Conservation (phyloP, 2,113 vertebrate species). For the Noctilio leporinus region DNA sequence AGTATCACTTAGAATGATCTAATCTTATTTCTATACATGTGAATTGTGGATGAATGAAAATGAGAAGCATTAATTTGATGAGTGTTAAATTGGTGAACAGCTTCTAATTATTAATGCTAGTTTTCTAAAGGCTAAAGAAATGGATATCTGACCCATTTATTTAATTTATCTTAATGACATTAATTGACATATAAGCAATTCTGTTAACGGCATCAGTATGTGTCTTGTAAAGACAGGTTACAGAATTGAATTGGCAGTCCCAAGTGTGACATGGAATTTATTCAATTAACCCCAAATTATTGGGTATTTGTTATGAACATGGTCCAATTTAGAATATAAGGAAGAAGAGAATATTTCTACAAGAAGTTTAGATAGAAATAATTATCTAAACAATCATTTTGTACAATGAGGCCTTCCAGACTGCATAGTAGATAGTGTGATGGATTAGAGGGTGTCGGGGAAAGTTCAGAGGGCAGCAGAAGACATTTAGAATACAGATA, state of each 20-base stretch:
- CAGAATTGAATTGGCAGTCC: slow-evolving; percentile 54
- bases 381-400: background rate
- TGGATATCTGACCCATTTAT: slow-evolving; percentile 41
- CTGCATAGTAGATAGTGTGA: background rate
- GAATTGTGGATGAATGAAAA: background rate
- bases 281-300: slow-evolving; percentile 53
- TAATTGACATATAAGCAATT: slow-evolving; percentile 63
- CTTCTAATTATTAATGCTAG: slow-evolving; percentile 14
- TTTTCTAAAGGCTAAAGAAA: slow-evolving; percentile 25
- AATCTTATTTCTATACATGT: slow-evolving; percentile 7
- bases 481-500: background rate
- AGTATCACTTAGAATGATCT: background rate
- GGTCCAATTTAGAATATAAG: background rate
- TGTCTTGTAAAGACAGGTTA: slow-evolving; percentile 47
- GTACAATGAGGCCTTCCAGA: background rate
- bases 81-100: slow-evolving; percentile 45
- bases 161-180: slow-evolving; percentile 59
- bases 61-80: slow-evolving; percentile 21
- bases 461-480: background rate
- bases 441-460: background rate
- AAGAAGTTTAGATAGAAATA: background rate
- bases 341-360: background rate
- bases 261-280: slow-evolving; percentile 27
- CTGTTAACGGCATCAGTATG: slow-evolving; percentile 57
- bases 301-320: slow-evolving; percentile 41